Conservation (phyloP, 2,888 invertebrate genomes). For the Latrodectus hesperus region DNA sequence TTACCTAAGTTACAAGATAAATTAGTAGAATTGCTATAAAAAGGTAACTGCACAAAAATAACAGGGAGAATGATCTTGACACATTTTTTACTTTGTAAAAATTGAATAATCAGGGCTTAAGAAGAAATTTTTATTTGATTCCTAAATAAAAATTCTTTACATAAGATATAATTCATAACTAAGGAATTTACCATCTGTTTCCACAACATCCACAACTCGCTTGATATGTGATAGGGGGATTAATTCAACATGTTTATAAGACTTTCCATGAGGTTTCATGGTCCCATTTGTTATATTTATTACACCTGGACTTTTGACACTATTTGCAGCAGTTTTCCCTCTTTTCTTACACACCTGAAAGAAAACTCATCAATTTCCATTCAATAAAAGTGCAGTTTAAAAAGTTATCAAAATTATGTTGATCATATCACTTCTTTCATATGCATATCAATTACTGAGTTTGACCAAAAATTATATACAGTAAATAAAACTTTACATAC, state of each 20-base stretch:
- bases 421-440: background rate
- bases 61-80: too few relatives aligned
- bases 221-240: conserved; percentile 92
- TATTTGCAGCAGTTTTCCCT: conserved; percentile 72
- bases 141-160: too few relatives aligned
- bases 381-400: background rate
- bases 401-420: background rate
- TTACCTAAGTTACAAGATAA: too few relatives aligned
- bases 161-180: too few relatives aligned
- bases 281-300: conserved; percentile 79
- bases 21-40: too few relatives aligned
- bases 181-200: conserved; percentile 82
- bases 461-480: too few relatives aligned
- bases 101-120: too few relatives aligned
- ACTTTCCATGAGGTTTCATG: conserved; percentile 78
- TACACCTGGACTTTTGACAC: conserved; percentile 79
- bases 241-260: conserved; percentile 92
- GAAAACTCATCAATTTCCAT: background rate
- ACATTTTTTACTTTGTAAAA: too few relatives aligned
- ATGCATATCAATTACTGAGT: too few relatives aligned
- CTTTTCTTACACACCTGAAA: conserved; percentile 79
- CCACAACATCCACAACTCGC: conserved; percentile 91
- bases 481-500: too few relatives aligned
- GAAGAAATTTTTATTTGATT: too few relatives aligned
- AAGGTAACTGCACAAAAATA: too few relatives aligned